These are phyloP conservation scores for Benitochromis conjunctus DNA, from an alignment of 2,113 vertebrate genomes.

Conservation along the genomic window DNA sequence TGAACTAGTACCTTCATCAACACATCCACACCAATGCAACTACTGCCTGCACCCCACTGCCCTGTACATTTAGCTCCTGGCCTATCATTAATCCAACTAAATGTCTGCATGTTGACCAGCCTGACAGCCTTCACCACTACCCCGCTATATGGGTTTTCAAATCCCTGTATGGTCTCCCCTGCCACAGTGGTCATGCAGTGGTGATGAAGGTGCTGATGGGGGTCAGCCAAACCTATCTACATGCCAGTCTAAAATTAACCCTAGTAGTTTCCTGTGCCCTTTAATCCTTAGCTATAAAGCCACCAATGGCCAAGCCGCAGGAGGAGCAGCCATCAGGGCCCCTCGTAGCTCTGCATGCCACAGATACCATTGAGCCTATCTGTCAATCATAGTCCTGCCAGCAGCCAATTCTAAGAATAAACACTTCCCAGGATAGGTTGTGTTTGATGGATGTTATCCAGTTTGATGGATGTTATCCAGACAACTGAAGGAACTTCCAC, in stretches of 20 bases:
- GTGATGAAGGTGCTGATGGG: slow-evolving; percentile 36
- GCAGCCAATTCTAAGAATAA: slow-evolving; percentile 18
- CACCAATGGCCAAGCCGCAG: slow-evolving; percentile 28
- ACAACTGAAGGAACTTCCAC: background rate
- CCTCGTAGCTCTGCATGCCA: background rate
- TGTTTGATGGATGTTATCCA: background rate
- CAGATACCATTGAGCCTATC: slow-evolving; percentile 1
- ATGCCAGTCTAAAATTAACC: slow-evolving; percentile 56
- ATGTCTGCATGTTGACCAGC: background rate
- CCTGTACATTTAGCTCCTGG: background rate
- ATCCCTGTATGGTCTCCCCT: slow-evolving; percentile 26
- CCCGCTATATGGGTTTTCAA: slow-evolving; percentile 1
- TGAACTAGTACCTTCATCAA: background rate
- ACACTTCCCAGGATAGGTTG: background rate
- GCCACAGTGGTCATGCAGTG: background rate
- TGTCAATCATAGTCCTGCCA: slow-evolving; percentile 24
- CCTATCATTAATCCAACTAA: background rate
- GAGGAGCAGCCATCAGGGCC: slow-evolving; percentile 40
- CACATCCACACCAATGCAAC: background rate
- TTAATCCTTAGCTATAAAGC: slow-evolving; percentile 50
- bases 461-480: slow-evolving; percentile 23
- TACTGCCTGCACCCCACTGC: background rate
- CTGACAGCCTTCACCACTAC: background rate
- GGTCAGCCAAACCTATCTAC: slow-evolving; percentile 33
- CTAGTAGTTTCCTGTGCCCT: slow-evolving; percentile 60